Conservation (phyloP, 2,888 invertebrate species). For the Copidosoma aretas region DNA sequence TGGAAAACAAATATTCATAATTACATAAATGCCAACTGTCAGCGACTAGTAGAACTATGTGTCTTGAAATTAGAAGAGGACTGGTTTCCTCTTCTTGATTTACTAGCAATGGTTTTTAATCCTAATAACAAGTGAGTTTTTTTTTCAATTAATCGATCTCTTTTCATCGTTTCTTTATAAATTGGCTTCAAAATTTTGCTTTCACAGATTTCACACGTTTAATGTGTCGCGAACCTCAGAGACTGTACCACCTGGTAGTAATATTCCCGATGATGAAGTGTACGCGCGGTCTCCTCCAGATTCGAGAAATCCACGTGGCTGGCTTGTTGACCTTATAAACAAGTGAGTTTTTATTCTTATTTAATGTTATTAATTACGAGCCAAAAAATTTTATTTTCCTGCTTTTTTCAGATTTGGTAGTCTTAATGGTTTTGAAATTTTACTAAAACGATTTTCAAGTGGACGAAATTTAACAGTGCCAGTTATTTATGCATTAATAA, state of each 20-base stretch:
- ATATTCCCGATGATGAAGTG: conserved; percentile 73
- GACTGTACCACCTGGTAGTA: conserved; percentile 69
- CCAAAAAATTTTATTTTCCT: conserved; percentile 13
- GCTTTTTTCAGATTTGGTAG: conserved; percentile 76
- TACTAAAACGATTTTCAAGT: conserved; percentile 82
- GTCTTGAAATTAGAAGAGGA: conserved; percentile 88
- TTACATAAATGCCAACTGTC: conserved; percentile 92
- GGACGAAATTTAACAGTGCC: conserved; percentile 77
- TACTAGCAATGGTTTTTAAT: conserved; percentile 92
- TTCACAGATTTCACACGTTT: conserved; percentile 81
- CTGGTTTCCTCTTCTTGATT: conserved; percentile 90
- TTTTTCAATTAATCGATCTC: no score
- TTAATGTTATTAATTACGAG: not conserved
- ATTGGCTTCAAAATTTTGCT: conserved; percentile 1
- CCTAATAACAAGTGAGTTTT: conserved; percentile 87
- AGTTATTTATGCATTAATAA: conserved; percentile 80
- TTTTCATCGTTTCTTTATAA: conserved; percentile 13
- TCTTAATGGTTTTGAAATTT: conserved; percentile 85
- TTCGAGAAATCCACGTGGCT: conserved; percentile 86
- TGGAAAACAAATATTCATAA: conserved; percentile 98
- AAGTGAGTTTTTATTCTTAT: conserved; percentile 63
- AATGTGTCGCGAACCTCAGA: conserved; percentile 81
- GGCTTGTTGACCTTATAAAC: conserved; percentile 96
- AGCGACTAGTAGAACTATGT: conserved; percentile 89
- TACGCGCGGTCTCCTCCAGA: conserved; percentile 80